Base-by-base conservation (phyloP, 2,888 invertebrate species). In the Sclerodermus sp. region DNA sequence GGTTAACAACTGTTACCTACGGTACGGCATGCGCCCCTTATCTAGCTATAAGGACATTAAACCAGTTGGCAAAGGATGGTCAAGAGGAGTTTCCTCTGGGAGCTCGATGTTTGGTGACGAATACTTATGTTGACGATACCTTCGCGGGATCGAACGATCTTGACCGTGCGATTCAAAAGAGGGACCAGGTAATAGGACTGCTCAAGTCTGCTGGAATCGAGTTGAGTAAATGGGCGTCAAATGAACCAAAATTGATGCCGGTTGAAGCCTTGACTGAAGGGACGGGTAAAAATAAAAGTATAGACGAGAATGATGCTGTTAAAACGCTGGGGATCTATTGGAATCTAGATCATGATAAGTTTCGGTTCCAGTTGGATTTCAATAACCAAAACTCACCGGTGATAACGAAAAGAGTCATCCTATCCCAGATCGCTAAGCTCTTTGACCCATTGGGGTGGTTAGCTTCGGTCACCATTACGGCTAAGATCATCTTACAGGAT, bases 1-100 rank as follows among this genome's bases (percentile, higher is more conserved):
- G 42, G 16, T 44, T 52, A 39, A 30, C 23, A 12, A 48, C 52
- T n/a, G 51, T 51, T n/a, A 52, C 52, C 23, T 52, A 52, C 47
- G 51, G 41, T 5, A 41, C 41, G 2, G 4, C 41, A 23, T 41
- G 23, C 14, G 41, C 41, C 6, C 52, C 47, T 23, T 45, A 41
- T 41, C 32, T 47, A 13, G 46, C 51, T n/a, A 46, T 38, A 31
- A 36, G 51, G 23, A 37, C 31, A 14, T 36, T 52, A 17, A 16
- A 12, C 17, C 48, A 48, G 34, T 37, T 52, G 15, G 48, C 37
- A 17, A 32, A 44, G 16, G 52, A 52, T 41, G 52, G 48, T 31
- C 30, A 40, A 15, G 18, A 31, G 6, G 18, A 31, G 6, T 48
- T 48, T 39, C 48, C 48, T 9, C 15, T 15, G 9, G 48, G 40